These are phyloP conservation scores for Neoaliturus tenellus DNA, from an alignment of 2,888 invertebrate genomes.

Conservation along the genomic window DNA sequence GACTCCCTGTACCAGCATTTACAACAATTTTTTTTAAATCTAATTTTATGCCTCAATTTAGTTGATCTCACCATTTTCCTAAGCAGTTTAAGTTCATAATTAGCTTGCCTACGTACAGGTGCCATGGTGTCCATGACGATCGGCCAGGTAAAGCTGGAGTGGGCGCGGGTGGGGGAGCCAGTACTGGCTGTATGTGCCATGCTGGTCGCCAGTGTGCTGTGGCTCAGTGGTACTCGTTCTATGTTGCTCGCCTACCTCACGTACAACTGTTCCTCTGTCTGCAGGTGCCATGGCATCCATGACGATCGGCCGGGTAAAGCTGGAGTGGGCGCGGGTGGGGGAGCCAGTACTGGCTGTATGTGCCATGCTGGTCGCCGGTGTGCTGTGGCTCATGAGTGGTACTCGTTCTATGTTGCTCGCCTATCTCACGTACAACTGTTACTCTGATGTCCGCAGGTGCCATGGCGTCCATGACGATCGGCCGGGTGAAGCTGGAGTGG, in stretches of 20 bases:
- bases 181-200: constrained; percentile 60
- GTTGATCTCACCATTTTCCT: too few species aligned
- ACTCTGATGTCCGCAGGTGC: constrained; percentile 57
- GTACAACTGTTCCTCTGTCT: constrained; percentile 84
- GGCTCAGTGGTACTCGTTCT: constrained; percentile 76
- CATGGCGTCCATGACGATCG: constrained; percentile 59
- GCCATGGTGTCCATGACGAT: constrained; percentile 61
- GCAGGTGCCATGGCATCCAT: constrained; percentile 61
- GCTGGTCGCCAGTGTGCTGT: constrained; percentile 71
- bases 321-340: constrained; percentile 61
- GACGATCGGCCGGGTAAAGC: constrained; percentile 55
- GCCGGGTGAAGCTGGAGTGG: constrained; percentile 60
- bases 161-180: constrained; percentile 60
- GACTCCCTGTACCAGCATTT: too few species aligned
- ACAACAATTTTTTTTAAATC: too few species aligned
- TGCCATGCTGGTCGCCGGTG: constrained; percentile 68
- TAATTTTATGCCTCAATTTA: too few species aligned
- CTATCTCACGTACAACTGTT: constrained; percentile 86
- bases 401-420: constrained; percentile 80
- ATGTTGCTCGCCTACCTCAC: constrained; percentile 84
- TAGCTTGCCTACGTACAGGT: too few species aligned
- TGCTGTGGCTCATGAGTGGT: constrained; percentile 75
- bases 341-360: constrained; percentile 61
- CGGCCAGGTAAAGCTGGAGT: constrained; percentile 58
- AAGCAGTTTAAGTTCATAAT: too few species aligned